Evolutionary conservation across 1,140 invertebrate species (phyloP).

Genomic region (Semibalanus balanoides): DNA sequence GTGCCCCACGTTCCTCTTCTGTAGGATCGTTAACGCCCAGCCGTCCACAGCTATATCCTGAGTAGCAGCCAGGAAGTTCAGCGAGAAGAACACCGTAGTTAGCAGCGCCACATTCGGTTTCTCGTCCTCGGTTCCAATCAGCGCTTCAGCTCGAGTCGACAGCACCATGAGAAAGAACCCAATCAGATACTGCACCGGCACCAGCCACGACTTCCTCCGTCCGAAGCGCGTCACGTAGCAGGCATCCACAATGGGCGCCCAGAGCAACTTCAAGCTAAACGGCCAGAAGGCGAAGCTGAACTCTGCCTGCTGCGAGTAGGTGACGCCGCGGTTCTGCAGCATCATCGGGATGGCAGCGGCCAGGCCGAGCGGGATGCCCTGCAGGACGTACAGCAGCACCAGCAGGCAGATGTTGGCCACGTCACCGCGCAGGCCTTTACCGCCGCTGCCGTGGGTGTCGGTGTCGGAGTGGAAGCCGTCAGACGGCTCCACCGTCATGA

Average conservation of each 20-base stretch:
- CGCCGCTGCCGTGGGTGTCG: neutral
- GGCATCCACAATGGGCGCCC: constrained; percentile 96
- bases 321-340: constrained; percentile 74
- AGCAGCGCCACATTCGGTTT: constrained; percentile 65
- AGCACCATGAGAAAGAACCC: constrained; percentile 69
- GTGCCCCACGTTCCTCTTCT: constrained; percentile 85
- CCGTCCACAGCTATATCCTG: constrained; percentile 99
- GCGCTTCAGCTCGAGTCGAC: constrained; percentile 52
- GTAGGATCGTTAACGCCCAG: constrained; percentile 96
- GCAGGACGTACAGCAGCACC: constrained; percentile 80
- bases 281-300: constrained; percentile 98
- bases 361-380: constrained; percentile 91
- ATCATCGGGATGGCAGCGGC: constrained; percentile 89
- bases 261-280: constrained; percentile 90
- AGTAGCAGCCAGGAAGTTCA: constrained; percentile 94
- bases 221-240: constrained; percentile 70
- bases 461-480: neutral
- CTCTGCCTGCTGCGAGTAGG: constrained; percentile 83
- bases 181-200: constrained; percentile 69
- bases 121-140: constrained; percentile 44
- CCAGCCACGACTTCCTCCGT: constrained; percentile 90
- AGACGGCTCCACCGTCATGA: no score
- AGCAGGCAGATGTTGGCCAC: constrained; percentile 53
- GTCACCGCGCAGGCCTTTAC: constrained; percentile 18
- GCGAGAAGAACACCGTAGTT: constrained; percentile 71